Evolutionary conservation across 2,797 vertebrate species (phyloP).

Genomic region (Tarsius wallacei): DNA sequence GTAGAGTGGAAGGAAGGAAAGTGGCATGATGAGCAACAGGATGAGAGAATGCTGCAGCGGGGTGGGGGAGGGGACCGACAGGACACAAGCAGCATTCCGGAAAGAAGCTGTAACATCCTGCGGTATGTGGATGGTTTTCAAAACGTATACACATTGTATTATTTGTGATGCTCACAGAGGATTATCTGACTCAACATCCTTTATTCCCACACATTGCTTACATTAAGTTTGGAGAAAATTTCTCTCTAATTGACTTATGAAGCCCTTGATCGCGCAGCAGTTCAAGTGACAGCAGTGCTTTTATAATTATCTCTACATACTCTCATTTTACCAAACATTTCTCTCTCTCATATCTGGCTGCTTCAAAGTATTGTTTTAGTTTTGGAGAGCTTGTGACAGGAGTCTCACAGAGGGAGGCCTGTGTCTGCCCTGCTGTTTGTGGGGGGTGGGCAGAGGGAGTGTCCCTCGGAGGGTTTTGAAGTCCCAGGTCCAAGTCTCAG

Average conservation of each 20-base stretch:
- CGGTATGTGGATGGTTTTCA: not conserved
- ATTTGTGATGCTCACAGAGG: constrained; percentile 6
- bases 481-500: not conserved
- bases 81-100: constrained; percentile 57
- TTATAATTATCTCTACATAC: constrained; percentile 18
- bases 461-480: not conserved
- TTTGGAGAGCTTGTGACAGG: not conserved
- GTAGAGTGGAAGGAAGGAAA: not conserved
- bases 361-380: not conserved
- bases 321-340: not conserved
- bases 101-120: constrained; percentile 65
- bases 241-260: not conserved
- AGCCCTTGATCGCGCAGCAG: constrained; percentile 23
- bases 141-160: not conserved
- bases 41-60: not conserved
- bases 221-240: constrained; percentile 11
- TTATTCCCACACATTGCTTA: constrained; percentile 50
- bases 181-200: constrained; percentile 61
- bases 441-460: not conserved
- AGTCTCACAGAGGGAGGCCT: not conserved
- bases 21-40: not conserved
- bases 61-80: not conserved
- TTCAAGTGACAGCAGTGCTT: not conserved
- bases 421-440: not conserved
- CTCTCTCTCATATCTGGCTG: not conserved